Percentiles rank a stretch among this genome's conserved stretches.
These are phyloP conservation scores for Pygmarrhopalites habei DNA, from an alignment of 1,140 invertebrate genomes.

Conservation along the genomic window DNA sequence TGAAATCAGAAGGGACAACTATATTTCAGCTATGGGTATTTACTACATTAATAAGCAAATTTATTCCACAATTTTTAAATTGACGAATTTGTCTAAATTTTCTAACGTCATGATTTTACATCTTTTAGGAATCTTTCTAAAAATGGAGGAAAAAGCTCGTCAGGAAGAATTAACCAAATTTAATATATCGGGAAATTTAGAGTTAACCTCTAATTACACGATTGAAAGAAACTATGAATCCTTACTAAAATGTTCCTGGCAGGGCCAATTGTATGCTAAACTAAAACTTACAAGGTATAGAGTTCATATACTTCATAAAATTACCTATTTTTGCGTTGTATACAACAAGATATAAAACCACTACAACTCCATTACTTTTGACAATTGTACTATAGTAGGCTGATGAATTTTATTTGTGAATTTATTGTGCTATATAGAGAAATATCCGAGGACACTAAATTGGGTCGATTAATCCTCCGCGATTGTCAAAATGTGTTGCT, in stretches of 20 bases:
- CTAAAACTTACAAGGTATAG: slow-evolving; percentile 19
- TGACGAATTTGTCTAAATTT: no score
- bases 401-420: no score
- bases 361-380: no score
- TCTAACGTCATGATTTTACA: no score
- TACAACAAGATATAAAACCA: no score
- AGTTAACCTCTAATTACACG: slow-evolving; percentile 18
- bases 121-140: slow-evolving; percentile 17
- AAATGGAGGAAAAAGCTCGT: slow-evolving; percentile 15
- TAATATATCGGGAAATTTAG: slow-evolving; percentile 52
- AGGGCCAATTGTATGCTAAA: slow-evolving; percentile 19
- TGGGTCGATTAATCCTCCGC: slow-evolving; percentile 68
- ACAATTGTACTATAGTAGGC: no score
- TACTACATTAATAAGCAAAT: no score
- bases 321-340: no score
- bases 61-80: no score
- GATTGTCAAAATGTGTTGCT: slow-evolving; percentile 56
- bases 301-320: neutral
- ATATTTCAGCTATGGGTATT: slow-evolving; percentile 10
- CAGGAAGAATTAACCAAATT: slow-evolving; percentile 46
- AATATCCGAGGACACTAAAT: slow-evolving; percentile 73
- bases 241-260: slow-evolving; percentile 17
- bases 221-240: slow-evolving; percentile 22
- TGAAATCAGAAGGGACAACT: slow-evolving; percentile 4
- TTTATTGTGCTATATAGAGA: no score